Evolutionary conservation across 2,797 vertebrate species (phyloP), one percentile per base, ranked within the genome.

Genomic region (Myoxocephalus aenaeus): DNA sequence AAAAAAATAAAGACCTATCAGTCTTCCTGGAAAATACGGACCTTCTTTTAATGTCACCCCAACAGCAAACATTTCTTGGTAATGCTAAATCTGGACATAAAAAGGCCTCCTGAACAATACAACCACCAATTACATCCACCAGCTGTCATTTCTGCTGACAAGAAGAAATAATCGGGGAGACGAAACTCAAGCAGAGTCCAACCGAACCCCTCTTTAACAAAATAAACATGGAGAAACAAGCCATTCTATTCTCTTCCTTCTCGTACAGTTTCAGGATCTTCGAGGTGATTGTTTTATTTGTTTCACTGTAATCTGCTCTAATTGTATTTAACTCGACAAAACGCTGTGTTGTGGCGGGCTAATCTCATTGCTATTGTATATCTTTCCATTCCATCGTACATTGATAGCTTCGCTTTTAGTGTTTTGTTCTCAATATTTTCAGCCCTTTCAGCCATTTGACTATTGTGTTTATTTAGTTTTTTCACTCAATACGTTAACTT

Each of bases 71-170:
- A 15, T 54, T 42, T 68, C 51, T 56, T 42, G 15, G 65, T 17
- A 14, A 69, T 44, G 18, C 5, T 79, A 57, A 81, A 68, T 11
- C 57, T 36, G 61, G 50, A 7, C 56, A 53, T 71, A 53, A 72
- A 73, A 65, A 46, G 38, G 11, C 15, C 54, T 74, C 2, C 40
- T 17, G 9, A 40, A 69, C 54, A 71, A 69, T 20, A 29, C 51
- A 29, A 75, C 67, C 56, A 18, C 44, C 50, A 73, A 53, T 58
- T 53, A 72, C 48, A 77, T 70, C 53, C 59, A 65, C 27, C 54
- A 75, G 58, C 48, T 79, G 73, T 63, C 63, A 57, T 5, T 59
- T 63, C 51, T 57, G 53, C 74, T 82, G 77, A 64, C 59, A 1
- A n/a, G n/a, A 65, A 18, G 56, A 70, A 68, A 61, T 63, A 58